A percentile compares a stretch with the other conserved stretches of the same genome.
These are phyloP conservation scores for Naja naja DNA, from an alignment of 2,113 vertebrate genomes.

Conservation along the genomic window DNA sequence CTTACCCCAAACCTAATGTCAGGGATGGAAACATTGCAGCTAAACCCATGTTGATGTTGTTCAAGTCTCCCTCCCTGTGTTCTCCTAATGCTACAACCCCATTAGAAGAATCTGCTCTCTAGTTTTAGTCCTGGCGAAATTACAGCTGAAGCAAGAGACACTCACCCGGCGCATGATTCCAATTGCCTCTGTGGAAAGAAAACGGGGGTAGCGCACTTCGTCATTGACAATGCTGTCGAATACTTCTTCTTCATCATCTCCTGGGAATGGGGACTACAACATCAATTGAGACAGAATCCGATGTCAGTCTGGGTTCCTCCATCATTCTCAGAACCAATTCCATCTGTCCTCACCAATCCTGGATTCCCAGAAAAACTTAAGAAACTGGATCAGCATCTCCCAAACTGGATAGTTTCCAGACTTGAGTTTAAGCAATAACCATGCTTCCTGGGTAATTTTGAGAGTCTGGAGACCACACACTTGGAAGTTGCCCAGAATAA, in stretches of 20 bases:
- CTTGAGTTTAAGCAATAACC: not conserved
- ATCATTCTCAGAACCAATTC: not conserved
- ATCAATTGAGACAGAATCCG: not conserved
- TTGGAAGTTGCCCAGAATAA: not conserved
- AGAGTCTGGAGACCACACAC: not conserved
- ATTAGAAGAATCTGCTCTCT: not conserved
- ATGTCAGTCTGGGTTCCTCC: not conserved
- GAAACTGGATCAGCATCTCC: not conserved
- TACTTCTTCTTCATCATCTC: conserved; percentile 98
- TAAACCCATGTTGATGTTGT: not conserved
- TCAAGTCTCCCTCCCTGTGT: not conserved
- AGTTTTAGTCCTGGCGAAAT: not conserved
- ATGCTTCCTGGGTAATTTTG: not conserved
- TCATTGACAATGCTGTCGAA: conserved; percentile 99
- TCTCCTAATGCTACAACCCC: not conserved
- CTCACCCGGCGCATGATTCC: conserved; percentile 96
- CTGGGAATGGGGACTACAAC: conserved; percentile 92
- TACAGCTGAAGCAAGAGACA: not conserved
- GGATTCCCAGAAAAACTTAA: not conserved
- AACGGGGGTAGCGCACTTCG: conserved; percentile 95
- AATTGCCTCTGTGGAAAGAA: conserved; percentile 96
- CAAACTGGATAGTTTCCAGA: not conserved
- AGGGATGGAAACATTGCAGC: not conserved
- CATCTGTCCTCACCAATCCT: not conserved
- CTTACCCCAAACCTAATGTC: not conserved